Base-by-base conservation (phyloP, 2,797 vertebrate species). In the Sorex maritimensis region DNA sequence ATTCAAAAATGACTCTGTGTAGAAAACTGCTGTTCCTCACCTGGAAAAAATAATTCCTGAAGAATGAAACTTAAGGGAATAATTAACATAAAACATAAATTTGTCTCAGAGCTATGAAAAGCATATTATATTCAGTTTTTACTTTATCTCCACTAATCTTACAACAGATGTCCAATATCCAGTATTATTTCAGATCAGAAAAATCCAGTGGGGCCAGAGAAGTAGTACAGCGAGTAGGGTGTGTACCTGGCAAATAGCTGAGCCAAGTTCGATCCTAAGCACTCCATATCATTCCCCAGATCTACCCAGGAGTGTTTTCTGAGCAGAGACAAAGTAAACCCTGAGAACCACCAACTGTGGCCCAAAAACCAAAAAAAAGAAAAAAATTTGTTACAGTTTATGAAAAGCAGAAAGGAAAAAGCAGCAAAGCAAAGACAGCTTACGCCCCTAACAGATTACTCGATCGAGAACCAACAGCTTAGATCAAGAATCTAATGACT, bases 401-500 rank as follows among this genome's bases (percentile, higher is more conserved):
- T 77, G 49, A 95, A 90, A 90, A 85, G 11, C 74, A 91, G 19
- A 7, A 75, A 78, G 4, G 21, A 94, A 79, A 80, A 79, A n/a
- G 9, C 86, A 21, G 11, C 88, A 91, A 74, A 91, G 13, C 15
- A 90, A 75, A 92, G 71, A 87, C 92, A 81, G 68, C 38, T 63
- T n/a, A 44, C 7, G 41, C 41, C 41, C 41, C 41, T 5, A 44
- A 44, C 41, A 44, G 34, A 44, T 44, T 44, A 44, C 41, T 44
- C 3, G 7, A 44, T 44, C 41, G 41, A 44, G 41, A 44, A 44
- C 41, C 41, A 44, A 44, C 41, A 44, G 41, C 41, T 44, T 44
- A 95, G 30, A 80, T 38, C 58, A 93, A 77, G 26, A 94, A 82
- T 92, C 24, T 85, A 19, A 95, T 90, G 41, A 86, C n/a, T 92